These are phyloP conservation scores for Colletes gigas DNA, from an alignment of 1,140 invertebrate genomes.

Conservation along the genomic window DNA sequence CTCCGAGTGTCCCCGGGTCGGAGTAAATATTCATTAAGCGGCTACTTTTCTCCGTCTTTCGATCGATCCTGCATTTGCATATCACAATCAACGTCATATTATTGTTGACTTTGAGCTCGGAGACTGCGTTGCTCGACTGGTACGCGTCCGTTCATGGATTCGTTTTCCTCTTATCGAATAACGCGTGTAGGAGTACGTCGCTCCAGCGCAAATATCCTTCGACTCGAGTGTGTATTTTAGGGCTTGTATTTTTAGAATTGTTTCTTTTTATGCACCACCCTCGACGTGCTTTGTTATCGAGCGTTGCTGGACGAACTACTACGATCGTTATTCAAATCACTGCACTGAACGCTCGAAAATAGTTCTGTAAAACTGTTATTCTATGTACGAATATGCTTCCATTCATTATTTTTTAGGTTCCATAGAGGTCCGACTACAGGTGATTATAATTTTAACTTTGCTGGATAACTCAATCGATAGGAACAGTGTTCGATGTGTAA, in stretches of 20 bases:
- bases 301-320: neutral
- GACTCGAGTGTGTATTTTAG: neutral
- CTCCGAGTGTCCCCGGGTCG: constrained; percentile 59
- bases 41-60: constrained; percentile 52
- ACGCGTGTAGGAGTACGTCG: constrained; percentile 19
- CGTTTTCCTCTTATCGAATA: constrained; percentile 15
- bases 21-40: constrained; percentile 78
- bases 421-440: too few species aligned
- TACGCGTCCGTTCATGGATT: neutral
- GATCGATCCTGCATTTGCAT: constrained; percentile 74
- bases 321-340: too few species aligned
- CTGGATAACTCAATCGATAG: too few species aligned
- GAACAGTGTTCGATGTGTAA: too few species aligned
- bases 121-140: constrained; percentile 44
- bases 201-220: constrained; percentile 9
- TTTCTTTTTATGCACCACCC: neutral
- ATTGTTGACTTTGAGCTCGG: constrained; percentile 66
- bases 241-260: neutral
- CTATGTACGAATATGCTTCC: too few species aligned
- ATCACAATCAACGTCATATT: constrained; percentile 77
- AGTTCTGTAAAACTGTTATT: too few species aligned
- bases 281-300: neutral
- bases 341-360: too few species aligned
- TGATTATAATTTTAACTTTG: too few species aligned
- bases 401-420: too few species aligned